Evolutionary conservation across 2,113 vertebrate species (phyloP).

Genomic region (Ramphastos sulfuratus): DNA sequence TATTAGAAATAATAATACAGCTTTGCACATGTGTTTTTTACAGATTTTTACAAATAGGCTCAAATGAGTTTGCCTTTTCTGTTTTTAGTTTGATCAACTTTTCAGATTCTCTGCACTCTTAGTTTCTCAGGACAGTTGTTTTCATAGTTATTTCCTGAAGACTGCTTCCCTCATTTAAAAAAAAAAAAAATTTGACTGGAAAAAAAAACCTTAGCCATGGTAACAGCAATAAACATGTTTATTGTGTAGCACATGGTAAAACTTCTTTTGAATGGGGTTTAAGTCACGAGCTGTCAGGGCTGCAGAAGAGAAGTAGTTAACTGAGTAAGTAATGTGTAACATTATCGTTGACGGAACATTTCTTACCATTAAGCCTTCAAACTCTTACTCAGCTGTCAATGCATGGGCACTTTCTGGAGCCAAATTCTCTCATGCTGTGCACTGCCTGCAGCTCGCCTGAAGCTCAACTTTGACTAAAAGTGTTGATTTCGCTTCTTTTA

Average conservation of each 20-base stretch:
- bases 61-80: background rate
- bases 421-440: conserved; percentile 85
- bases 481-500: conserved; percentile 90
- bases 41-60: background rate
- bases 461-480: conserved; percentile 95
- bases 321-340: conserved; percentile 73
- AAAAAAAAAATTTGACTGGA: background rate
- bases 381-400: conserved; percentile 91
- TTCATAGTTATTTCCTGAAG: background rate
- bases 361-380: conserved; percentile 84
- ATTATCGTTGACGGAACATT: conserved; percentile 79
- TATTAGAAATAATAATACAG: too few relatives aligned
- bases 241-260: background rate
- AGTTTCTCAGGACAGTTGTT: background rate
- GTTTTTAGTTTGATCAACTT: background rate
- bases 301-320: conserved; percentile 78
- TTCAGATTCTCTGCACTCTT: background rate
- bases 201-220: background rate
- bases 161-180: background rate
- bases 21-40: too few relatives aligned
- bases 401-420: conserved; percentile 87
- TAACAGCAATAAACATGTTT: background rate
- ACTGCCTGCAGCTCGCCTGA: conserved; percentile 90
- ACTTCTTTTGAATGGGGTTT: background rate
- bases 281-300: conserved; percentile 72